Base-by-base conservation (phyloP, 2,113 vertebrate species). In the Euleptes europaea region DNA sequence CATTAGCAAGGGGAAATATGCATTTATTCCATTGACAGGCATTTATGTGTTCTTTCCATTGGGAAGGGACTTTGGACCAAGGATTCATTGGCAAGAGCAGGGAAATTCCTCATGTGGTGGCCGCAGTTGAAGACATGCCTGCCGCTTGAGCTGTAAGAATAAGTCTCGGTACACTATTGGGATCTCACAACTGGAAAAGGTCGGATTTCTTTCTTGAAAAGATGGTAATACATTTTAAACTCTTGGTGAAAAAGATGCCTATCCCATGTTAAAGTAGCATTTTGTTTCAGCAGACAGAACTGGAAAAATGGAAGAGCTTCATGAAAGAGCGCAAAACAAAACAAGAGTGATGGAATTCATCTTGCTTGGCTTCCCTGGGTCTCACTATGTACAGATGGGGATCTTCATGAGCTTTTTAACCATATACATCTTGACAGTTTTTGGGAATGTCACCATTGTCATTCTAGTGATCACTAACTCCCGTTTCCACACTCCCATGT, bases 291-390 rank as follows among this genome's bases (percentile, higher is more conserved):
- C 51, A 83, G 54, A 21, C 23, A 35, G 38, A 42, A 66, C 3
- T 4, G 15, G 35, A 14, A 1, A 40, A 33, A 84, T 84, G 83
- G 47, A 7, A 40, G 47, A 54, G 26, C 33, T 17, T 2, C 54
- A 71, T 5, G 31, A 35, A 71, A 49, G 33, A 82, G 35, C 26
- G 13, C 42, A 67, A 40, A 84, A 84, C 44, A 26, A 40, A 51
- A 54, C 73, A 28, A 49, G 19, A 28, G 71, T 49, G 42, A 19
- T 15, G 21, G 81, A 38, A 0, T 76, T 89, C 66, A 54, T 86
- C 78, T 84, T 85, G 23, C 75, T 88, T 76, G 92, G 88, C 21
- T 88, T 90, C 44, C 81, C 84, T 1, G 86, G 88, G 19, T 76
- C 77, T 1, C 14, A 3, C 28, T 19, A 75, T 21, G 51, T 86